Evolutionary conservation across 2,888 invertebrate species (phyloP), one percentile per base, ranked within the genome.

Genomic region (Prosapia bicincta): DNA sequence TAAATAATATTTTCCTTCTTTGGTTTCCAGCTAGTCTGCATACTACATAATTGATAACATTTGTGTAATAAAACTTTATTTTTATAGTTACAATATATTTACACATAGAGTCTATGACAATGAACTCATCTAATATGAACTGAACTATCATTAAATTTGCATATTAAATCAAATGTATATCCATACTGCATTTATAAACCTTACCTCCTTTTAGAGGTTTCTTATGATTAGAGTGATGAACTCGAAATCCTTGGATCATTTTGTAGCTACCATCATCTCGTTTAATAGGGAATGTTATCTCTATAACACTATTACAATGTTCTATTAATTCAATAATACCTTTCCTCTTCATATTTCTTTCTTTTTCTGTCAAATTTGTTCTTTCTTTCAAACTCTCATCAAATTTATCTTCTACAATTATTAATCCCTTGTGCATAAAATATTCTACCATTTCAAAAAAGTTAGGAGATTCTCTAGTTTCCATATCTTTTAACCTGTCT

Each of bases 171-270:
- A n/a, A n/a, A n/a, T n/a, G n/a, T n/a, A n/a, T n/a, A n/a, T n/a
- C n/a, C n/a, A n/a, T n/a, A n/a, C n/a, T n/a, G n/a, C n/a, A n/a
- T n/a, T n/a, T n/a, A n/a, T n/a, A n/a, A 9, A 30, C 30, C 83
- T 82, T 82, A 87, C 89, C 89, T 85, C 89, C 89, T 85, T 90
- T 90, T n/a, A 77, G 26, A 0, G 93, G 93, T 75, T 90, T 87
- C 74, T 92, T 87, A 83, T 93, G 93, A 32, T 90, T 90, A 83
- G 91, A 92, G 85, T 93, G 93, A 83, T 93, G 93, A 1, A 91
- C 89, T 76, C 93, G 86, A 86, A 91, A 93, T 0, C 89, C 93
- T 75, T 89, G 87, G 74, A 94, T 88, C 78, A 92, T 88, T 82
- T 92, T 91, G 82, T 90, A 92, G 69, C 89, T 87, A 0, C 93